Base-by-base conservation (phyloP, 1,140 invertebrate species). In the Pollicipes pollicipes region DNA sequence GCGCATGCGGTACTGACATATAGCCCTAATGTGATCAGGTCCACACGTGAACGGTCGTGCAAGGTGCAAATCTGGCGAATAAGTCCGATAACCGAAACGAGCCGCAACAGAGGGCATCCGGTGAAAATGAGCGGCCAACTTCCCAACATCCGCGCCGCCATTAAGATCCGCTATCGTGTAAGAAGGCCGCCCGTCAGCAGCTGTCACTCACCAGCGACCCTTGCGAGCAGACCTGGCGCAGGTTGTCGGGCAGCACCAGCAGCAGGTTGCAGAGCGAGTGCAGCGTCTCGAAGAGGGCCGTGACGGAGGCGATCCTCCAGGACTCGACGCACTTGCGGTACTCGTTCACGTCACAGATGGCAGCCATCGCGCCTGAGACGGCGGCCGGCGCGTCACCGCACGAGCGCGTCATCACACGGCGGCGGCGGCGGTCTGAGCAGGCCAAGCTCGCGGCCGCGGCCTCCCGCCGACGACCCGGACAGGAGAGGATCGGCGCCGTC, bases 291-390 rank as follows among this genome's bases (percentile, higher is more conserved):
- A 98, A 98, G 29, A 97, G 81, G 66, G 88, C 87, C 29, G 86
- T 88, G 24, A 97, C 88, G 32, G 93, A 80, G 0, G 88, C 83
- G 35, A 90, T 84, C 71, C 87, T 83, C 76, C 92, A 84, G 75
- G 85, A 82, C 75, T 88, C 85, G 17, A 89, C 87, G 82, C 87
- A 91, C 78, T 87, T 93, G 35, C 94, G 83, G 79, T 88, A 88
- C 79, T 98, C 96, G 78, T 97, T 97, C 70, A 99, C 90, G 83
- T 99, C 97, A 82, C 93, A 98, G 73, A 99, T 96, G 1, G 91
- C 91, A 78, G 94, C 89, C 91, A 98, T 97, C 3, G 94, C 95
- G 71, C 94, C 90, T 90, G 77, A n/a, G 24, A 45, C 37, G 24
- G 10, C n/a, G n/a, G n/a, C n/a, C n/a, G n/a, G n/a, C n/a, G n/a